phyloP scores from a whole-genome alignment of 2,888 invertebrate species.

The Sinhomidia bicolor region DNA sequence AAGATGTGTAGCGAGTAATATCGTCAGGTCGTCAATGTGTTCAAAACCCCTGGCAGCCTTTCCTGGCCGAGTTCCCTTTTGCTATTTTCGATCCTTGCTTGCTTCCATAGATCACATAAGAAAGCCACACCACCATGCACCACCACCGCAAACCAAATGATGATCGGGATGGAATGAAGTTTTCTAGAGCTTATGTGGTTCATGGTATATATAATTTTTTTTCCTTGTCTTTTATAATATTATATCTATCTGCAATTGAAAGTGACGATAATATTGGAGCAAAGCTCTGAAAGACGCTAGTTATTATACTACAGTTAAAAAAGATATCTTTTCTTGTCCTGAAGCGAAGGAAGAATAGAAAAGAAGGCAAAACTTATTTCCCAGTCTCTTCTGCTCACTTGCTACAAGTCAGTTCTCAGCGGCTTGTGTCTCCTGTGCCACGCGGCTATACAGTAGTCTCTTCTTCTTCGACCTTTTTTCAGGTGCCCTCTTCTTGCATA shows the following conservation, averaged over 20 bases:
- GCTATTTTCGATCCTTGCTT: conserved; percentile 77
- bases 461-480: conserved; percentile 68
- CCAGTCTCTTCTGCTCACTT: conserved; percentile 77
- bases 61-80: conserved; percentile 78
- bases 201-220: not conserved
- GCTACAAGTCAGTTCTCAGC: conserved; percentile 79
- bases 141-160: conserved; percentile 11
- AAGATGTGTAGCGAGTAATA: conserved; percentile 16
- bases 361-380: conserved; percentile 64
- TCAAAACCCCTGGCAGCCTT: conserved; percentile 78
- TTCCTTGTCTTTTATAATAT: too few relatives aligned
- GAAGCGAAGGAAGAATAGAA: conserved; percentile 38
- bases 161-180: conserved; percentile 29
- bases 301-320: conserved; percentile 21
- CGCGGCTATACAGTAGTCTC: conserved; percentile 67
- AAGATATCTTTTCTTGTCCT: conserved; percentile 13
- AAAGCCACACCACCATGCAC: not conserved
- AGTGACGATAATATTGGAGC: conserved; percentile 23
- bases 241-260: conserved; percentile 7
- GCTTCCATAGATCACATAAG: conserved; percentile 43
- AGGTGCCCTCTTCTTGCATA: conserved; percentile 66
- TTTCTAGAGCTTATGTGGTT: conserved; percentile 18
- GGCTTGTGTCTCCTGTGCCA: conserved; percentile 78
- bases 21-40: conserved; percentile 60
- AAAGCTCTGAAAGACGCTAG: conserved; percentile 42